These are phyloP conservation scores for Dasysyrphus tricinctus DNA, from an alignment of 2,888 invertebrate species.

Conservation along the genomic window DNA sequence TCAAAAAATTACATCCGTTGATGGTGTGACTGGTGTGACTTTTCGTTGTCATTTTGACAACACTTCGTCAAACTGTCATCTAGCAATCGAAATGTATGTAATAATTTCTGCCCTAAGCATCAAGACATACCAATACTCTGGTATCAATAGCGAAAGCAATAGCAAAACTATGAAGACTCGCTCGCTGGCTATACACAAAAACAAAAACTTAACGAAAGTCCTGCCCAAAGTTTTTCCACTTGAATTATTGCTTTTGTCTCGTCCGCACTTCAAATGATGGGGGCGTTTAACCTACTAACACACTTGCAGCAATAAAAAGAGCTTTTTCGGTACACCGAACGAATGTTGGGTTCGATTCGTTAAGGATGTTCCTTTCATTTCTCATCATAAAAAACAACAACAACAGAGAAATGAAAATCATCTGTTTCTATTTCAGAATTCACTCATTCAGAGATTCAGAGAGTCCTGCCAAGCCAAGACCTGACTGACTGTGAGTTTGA, in stretches of 20 bases:
- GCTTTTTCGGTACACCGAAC: constrained; percentile 49
- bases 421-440: constrained; percentile 57
- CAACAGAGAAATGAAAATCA: constrained; percentile 45
- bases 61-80: constrained; percentile 61
- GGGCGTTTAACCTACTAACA: constrained; percentile 75
- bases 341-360: constrained; percentile 21
- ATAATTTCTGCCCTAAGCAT: neutral
- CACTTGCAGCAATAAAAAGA: constrained; percentile 30
- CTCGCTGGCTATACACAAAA: neutral
- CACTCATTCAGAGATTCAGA: neutral
- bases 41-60: constrained; percentile 55
- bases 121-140: neutral
- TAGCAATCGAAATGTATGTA: constrained; percentile 13
- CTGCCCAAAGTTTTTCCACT: constrained; percentile 67
- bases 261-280: constrained; percentile 71
- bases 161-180: neutral
- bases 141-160: constrained; percentile 6
- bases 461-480: constrained; percentile 1
- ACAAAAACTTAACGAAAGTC: constrained; percentile 69
- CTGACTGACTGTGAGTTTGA: constrained; percentile 39
- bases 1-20: constrained; percentile 40
- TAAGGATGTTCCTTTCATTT: constrained; percentile 6
- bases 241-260: constrained; percentile 71
- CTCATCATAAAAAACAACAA: neutral
- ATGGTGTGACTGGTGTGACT: constrained; percentile 44